A percentile compares a stretch with the other conserved stretches of the same genome.
Conservation (phyloP, 2,113 vertebrate genomes). For the Sporophila hypoxantha region DNA sequence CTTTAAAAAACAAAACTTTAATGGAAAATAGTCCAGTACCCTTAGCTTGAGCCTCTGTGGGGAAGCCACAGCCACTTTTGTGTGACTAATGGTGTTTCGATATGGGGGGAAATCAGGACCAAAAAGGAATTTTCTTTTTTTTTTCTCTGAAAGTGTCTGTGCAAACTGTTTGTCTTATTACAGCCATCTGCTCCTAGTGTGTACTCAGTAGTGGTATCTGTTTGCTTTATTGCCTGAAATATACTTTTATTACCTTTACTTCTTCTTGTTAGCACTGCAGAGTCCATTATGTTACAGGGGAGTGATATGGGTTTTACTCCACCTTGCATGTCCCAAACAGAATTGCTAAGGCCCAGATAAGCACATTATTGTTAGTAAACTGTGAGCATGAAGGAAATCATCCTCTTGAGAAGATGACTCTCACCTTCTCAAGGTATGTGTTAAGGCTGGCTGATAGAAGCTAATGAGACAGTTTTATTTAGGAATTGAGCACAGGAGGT, state of each 20-base stretch:
- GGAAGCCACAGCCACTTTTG: neutral
- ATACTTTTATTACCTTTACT: constrained; percentile 21
- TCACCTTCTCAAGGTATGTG: neutral
- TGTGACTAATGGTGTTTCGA: neutral
- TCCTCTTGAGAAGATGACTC: neutral
- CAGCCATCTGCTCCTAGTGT: neutral
- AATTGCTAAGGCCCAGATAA: neutral
- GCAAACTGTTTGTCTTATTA: neutral
- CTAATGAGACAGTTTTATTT: neutral
- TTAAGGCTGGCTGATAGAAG: neutral
- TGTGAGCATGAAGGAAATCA: neutral
- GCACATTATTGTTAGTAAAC: neutral
- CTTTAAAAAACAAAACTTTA: neutral
- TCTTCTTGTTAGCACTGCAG: neutral
- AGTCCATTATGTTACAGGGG: neutral
- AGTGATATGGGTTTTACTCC: neutral
- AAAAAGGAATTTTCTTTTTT: neutral
- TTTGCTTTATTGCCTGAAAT: constrained; percentile 28
- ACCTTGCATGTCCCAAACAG: neutral
- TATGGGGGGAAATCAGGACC: neutral
- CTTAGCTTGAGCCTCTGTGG: neutral
- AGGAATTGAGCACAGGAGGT: neutral
- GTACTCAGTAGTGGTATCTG: neutral
- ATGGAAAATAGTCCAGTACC: neutral
- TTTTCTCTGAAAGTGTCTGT: neutral